A percentile compares a stretch with the other conserved stretches of the same genome.
Conservation (phyloP, 1,140 invertebrate genomes). For the Tribolium castaneum region DNA sequence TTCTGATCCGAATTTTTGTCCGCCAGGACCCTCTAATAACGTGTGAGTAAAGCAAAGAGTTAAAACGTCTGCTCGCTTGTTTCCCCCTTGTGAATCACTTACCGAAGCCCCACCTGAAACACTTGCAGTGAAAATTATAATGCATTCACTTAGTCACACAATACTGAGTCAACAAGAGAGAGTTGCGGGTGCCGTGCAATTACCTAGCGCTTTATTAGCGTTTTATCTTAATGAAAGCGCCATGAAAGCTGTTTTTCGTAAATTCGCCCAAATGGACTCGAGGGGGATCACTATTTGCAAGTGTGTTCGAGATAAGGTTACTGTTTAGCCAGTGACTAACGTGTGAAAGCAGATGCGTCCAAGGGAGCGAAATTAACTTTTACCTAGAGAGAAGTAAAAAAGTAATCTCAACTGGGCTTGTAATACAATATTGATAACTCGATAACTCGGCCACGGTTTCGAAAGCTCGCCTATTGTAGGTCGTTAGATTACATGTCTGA, state of each 20-base stretch:
- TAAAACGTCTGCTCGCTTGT: not conserved
- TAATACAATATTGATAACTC: constrained; percentile 42
- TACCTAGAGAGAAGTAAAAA: not conserved
- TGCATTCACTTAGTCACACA: constrained; percentile 50
- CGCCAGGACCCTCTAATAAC: constrained; percentile 4
- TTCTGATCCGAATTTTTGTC: constrained; percentile 19
- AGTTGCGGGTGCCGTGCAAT: constrained; percentile 36
- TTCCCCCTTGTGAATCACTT: constrained; percentile 23
- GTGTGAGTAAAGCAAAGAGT: not conserved
- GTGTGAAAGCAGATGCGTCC: constrained; percentile 54
- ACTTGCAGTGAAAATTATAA: constrained; percentile 48
- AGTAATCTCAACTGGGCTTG: constrained; percentile 22
- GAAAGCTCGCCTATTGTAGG: constrained; percentile 39
- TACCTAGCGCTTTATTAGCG: constrained; percentile 32
- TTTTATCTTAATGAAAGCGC: constrained; percentile 37
- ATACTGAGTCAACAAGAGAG: constrained; percentile 45
- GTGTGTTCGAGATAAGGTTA: constrained; percentile 56
- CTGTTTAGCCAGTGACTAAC: constrained; percentile 57
- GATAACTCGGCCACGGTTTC: constrained; percentile 41
- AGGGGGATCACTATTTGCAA: constrained; percentile 49
- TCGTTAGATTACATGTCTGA: constrained; percentile 48
- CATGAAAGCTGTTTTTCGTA: constrained; percentile 25
- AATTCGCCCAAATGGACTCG: constrained; percentile 8
- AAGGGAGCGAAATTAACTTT: constrained; percentile 32
- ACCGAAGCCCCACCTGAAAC: constrained; percentile 47